phyloP scores from a whole-genome alignment of 2,888 invertebrate species.

The Glaucopsyche alexis region DNA sequence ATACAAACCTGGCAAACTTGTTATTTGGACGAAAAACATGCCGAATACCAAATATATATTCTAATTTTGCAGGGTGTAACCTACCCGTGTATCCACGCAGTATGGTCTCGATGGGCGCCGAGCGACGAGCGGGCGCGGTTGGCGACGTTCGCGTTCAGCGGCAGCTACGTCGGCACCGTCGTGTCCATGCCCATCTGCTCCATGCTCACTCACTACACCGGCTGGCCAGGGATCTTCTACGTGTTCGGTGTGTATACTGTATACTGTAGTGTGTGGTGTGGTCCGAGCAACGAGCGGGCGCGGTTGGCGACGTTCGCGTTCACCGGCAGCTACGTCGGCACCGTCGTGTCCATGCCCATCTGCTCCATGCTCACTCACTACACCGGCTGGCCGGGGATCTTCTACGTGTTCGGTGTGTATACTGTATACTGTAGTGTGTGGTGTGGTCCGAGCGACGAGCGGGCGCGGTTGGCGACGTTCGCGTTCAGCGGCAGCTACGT shows the following conservation, averaged over 20 bases:
- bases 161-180: constrained; percentile 92
- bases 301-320: constrained; percentile 76
- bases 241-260: constrained; percentile 81
- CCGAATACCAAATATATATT: too few species aligned
- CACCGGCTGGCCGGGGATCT: constrained; percentile 90
- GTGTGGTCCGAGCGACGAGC: constrained; percentile 82
- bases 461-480: constrained; percentile 83
- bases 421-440: too few species aligned
- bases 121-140: constrained; percentile 87
- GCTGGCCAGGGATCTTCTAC: constrained; percentile 92
- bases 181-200: constrained; percentile 90
- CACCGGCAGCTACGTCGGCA: constrained; percentile 90
- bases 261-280: too few species aligned
- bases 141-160: constrained; percentile 91
- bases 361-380: constrained; percentile 86
- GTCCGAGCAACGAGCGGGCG: constrained; percentile 87
- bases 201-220: constrained; percentile 84
- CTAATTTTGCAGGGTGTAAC: constrained; percentile 82
- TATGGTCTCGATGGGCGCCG: constrained; percentile 92
- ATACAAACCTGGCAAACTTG: too few species aligned
- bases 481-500: constrained; percentile 85
- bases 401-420: constrained; percentile 86
- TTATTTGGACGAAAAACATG: too few species aligned
- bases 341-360: constrained; percentile 89
- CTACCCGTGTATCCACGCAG: constrained; percentile 89